A percentile compares a stretch with the other conserved stretches of the same genome.
phyloP scores from a whole-genome alignment of 2,888 invertebrate genomes.

The Cartodere bifasciata region DNA sequence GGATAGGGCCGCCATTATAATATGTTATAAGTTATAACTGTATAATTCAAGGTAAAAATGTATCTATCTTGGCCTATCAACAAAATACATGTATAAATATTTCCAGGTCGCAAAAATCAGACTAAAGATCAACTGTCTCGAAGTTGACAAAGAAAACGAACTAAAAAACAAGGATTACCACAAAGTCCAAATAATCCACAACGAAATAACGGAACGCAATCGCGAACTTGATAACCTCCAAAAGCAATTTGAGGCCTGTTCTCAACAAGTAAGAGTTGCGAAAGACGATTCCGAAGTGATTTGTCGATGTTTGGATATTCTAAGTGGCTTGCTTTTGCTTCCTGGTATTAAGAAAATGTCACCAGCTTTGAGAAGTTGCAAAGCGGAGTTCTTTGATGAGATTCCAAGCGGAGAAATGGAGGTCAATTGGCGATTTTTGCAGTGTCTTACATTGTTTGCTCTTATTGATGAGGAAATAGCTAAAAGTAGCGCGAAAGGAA shows the following conservation, averaged over 20 bases:
- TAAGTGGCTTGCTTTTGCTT: conserved; percentile 15
- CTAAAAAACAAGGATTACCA: conserved; percentile 18
- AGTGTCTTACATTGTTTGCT: conserved; percentile 19
- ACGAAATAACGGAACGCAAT: conserved; percentile 16
- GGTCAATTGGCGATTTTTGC: conserved; percentile 19
- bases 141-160: conserved; percentile 21
- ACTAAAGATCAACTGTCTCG: conserved; percentile 21
- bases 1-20: no score
- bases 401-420: conserved; percentile 15
- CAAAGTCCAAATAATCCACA: conserved; percentile 18
- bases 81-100: no score
- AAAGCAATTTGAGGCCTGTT: conserved; percentile 7
- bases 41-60: no score
- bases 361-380: conserved; percentile 13
- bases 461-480: conserved; percentile 18
- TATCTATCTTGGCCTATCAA: no score
- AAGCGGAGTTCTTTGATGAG: conserved; percentile 20
- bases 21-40: no score
- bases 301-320: conserved; percentile 20
- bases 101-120: conserved; percentile 20
- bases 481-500: conserved; percentile 17
- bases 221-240: conserved; percentile 16
- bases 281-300: conserved; percentile 18
- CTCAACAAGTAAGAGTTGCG: conserved; percentile 9
- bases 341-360: conserved; percentile 12